Conservation (phyloP, 2,888 invertebrate genomes). For the Galeruca laticollis region DNA sequence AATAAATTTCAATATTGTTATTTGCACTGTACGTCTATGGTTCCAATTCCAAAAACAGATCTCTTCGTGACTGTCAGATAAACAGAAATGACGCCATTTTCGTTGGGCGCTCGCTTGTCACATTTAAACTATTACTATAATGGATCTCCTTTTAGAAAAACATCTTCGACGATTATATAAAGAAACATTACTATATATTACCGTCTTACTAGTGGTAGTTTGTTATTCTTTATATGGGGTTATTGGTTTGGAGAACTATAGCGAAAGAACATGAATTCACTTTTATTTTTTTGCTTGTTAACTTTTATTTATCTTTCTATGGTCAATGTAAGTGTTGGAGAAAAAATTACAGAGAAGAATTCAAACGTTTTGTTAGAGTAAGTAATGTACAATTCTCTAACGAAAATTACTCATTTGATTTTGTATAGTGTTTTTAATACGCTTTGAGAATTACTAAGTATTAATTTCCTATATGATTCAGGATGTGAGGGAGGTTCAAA, state of each 20-base stretch:
- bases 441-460: too few relatives aligned
- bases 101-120: conserved; percentile 33
- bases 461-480: too few relatives aligned
- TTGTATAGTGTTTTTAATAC: not conserved
- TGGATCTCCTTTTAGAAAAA: conserved; percentile 41
- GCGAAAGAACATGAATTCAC: not conserved
- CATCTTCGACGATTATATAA: conserved; percentile 40
- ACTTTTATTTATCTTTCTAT: conserved; percentile 21
- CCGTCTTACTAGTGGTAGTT: conserved; percentile 36
- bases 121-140: conserved; percentile 42
- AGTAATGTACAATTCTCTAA: not conserved
- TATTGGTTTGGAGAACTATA: conserved; percentile 34
- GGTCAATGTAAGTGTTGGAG: conserved; percentile 20
- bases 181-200: conserved; percentile 39
- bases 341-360: not conserved
- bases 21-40: not conserved
- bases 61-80: conserved; percentile 48
- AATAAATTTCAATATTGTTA: too few relatives aligned
- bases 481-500: too few relatives aligned
- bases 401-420: not conserved
- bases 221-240: conserved; percentile 39
- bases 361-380: not conserved
- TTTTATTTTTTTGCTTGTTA: conserved; percentile 30
- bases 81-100: conserved; percentile 40
- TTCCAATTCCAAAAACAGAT: conserved; percentile 35